Evolutionary conservation across 2,113 vertebrate species (phyloP), one percentile per base, ranked within the genome.

Genomic region (Cranoglanis bouderius): DNA sequence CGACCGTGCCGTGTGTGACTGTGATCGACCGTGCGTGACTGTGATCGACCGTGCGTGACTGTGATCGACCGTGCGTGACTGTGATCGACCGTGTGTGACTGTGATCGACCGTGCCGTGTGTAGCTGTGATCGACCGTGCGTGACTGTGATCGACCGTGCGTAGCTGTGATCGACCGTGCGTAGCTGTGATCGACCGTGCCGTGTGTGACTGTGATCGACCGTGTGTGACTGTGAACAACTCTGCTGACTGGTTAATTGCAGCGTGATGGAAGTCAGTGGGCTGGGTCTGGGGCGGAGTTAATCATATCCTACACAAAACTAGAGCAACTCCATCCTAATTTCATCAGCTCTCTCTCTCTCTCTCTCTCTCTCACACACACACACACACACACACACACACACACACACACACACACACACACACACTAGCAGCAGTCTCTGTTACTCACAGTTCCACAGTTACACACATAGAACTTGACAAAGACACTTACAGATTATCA

Each of bases 241-340:
- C 38, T 86, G 84, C 77, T 88, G 85, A 75, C 4, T 89, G 57
- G 63, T 55, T 57, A 84, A 88, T 46, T 77, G 63, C 38, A 88
- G 63, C n/a, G 32, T 87, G 65, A 88, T 88, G 35, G 92, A 92
- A 92, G 94, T 90, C 90, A 91, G 65, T 84, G 61, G 82, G 53
- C 80, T 86, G 32, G 59, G 57, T 40, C 43, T 57, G 49, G 63
- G 77, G 65, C 35, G 40, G 40, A 21, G 80, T 80, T 82, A 82
- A 87, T 82, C 24, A 55, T 46, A 51, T 81, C 40, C 59, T 82
- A 53, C 32, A 87, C 61, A 82, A 32, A 29, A 55, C 77, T 40
- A 43, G 0, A 65, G 51, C 55, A 77, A 12, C 26, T 16, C 6
- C 55, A 61, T 38, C 24, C 29, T 40, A 63, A 81, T 82, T 83